Percentiles rank a stretch among this genome's conserved stretches.
These are phyloP conservation scores for Dynastes grantii DNA, from an alignment of 2,888 invertebrate species.

Conservation along the genomic window DNA sequence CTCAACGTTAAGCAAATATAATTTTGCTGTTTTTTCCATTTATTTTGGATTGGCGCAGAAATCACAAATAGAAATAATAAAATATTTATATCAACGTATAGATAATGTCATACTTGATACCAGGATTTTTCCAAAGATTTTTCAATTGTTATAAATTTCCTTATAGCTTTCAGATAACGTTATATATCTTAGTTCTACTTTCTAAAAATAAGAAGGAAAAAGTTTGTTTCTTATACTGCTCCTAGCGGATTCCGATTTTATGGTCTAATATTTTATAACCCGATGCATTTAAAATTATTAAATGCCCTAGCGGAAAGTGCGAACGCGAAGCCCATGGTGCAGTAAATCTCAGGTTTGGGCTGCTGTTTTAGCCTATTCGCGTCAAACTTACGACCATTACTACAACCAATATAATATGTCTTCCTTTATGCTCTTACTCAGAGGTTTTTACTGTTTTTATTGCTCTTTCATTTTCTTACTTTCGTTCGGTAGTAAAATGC, in stretches of 20 bases:
- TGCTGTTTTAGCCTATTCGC: constrained; percentile 19
- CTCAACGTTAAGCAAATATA: too few relatives aligned
- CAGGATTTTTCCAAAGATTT: not conserved
- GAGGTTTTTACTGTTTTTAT: constrained; percentile 16
- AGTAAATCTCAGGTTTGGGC: constrained; percentile 31
- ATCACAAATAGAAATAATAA: not conserved
- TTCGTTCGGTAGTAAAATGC: not conserved
- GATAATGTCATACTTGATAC: not conserved
- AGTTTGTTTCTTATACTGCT: constrained; percentile 32
- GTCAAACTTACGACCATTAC: constrained; percentile 37
- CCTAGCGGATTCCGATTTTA: constrained; percentile 45
- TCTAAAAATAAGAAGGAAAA: not conserved
- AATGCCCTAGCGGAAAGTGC: constrained; percentile 35
- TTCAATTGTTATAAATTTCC: constrained; percentile 28
- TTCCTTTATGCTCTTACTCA: constrained; percentile 26
- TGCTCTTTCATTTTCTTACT: not conserved
- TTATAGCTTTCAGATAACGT: constrained; percentile 28
- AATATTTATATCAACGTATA: not conserved
- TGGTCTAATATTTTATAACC: constrained; percentile 48
- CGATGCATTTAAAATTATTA: constrained; percentile 50
- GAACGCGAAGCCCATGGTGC: constrained; percentile 15
- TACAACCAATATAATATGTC: constrained; percentile 37
- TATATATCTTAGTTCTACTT: constrained; percentile 22
- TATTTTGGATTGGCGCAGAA: too few relatives aligned
- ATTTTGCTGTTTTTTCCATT: too few relatives aligned